A percentile compares a stretch with the other conserved stretches of the same genome.
phyloP scores from a whole-genome alignment of 92 coral and sea anemone species.

The Isaurus tuberculatus region DNA sequence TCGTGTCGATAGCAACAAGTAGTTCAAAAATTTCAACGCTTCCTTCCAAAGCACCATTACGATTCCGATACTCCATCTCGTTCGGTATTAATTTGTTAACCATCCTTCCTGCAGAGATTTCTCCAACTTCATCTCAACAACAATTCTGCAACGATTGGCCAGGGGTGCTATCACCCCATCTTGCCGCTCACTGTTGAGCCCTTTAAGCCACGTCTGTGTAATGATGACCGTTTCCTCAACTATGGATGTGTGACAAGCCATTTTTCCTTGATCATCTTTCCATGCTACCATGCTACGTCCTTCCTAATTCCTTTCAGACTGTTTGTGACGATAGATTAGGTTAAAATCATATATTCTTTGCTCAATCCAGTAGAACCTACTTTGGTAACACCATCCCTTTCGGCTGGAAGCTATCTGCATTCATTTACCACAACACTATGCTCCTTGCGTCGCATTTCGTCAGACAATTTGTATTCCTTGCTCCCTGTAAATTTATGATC shows the following conservation, averaged over 20 bases:
- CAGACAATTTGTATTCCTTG: slow-evolving; percentile 35
- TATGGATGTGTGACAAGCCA: slow-evolving; percentile 31
- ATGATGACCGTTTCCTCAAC: slow-evolving; percentile 38
- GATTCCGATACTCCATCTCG: neutral
- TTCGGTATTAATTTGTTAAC: neutral
- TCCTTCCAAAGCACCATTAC: too few relatives aligned
- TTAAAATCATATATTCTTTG: slow-evolving; percentile 13
- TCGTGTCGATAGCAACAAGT: too few relatives aligned
- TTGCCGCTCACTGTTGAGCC: slow-evolving; percentile 37
- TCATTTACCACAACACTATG: slow-evolving; percentile 11
- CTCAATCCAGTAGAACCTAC: neutral
- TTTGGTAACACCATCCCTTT: slow-evolving; percentile 37
- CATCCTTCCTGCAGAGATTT: neutral
- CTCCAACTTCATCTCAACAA: neutral
- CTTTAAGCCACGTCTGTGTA: slow-evolving; percentile 31
- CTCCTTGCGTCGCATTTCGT: slow-evolving; percentile 25
- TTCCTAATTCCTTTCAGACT: neutral
- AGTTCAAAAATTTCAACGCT: too few relatives aligned
- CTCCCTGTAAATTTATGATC: slow-evolving; percentile 42
- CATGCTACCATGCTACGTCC: neutral
- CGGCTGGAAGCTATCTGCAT: slow-evolving; percentile 38
- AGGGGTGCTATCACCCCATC: neutral
- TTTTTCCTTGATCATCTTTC: slow-evolving; percentile 16
- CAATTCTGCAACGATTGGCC: neutral
- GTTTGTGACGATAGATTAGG: slow-evolving; percentile 34